Base-by-base conservation (phyloP, 2,113 vertebrate genomes). In the Sander vitreus region DNA sequence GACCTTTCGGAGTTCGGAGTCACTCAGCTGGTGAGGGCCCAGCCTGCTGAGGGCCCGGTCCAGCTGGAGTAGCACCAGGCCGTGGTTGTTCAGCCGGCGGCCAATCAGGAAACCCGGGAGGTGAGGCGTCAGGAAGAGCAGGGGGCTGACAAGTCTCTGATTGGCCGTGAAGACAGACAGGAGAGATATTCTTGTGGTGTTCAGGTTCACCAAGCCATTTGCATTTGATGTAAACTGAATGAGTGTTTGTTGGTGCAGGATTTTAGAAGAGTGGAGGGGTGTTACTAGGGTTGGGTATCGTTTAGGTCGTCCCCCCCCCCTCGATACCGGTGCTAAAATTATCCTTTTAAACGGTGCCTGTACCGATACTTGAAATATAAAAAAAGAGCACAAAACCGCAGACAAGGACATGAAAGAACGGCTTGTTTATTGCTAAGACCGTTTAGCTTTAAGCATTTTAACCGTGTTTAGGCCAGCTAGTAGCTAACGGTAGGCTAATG, bases 91-190 rank as follows among this genome's bases (percentile, higher is more conserved):
- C 67, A 99, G 94, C 11, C 97, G 97, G 0, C 10, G 83, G 62
- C 96, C 82, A 77, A 99, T 87, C 68, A 97, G 6, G 39, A 95
- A 84, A 0, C 90, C 71, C 0, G 98, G 98, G 12, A 99, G 85
- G 59, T 91, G 84, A 0, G 96, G 93, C 0, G 96, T 97, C 55
- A 99, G 95, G 83, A 99, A 97, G 88, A 99, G 94, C 75, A 97
- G 92, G 0, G 66, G 92, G 91, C 97, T 96, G 77, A 99, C 91
- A 58, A 93, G 92, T 93, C 92, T 96, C 98, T 99, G 91, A 14
- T 67, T 12, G 86, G 84, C 43, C 59, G 53, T n/a, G 39, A 51
- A 84, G 78, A 80, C 18, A 90, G 87, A 66, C 2, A 54, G 45
- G 30, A 18, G 58, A 60, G 27, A 33, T 30, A 10, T 19, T 33